phyloP scores from a whole-genome alignment of 2,797 vertebrate genomes.

The Galaxias olidus region DNA sequence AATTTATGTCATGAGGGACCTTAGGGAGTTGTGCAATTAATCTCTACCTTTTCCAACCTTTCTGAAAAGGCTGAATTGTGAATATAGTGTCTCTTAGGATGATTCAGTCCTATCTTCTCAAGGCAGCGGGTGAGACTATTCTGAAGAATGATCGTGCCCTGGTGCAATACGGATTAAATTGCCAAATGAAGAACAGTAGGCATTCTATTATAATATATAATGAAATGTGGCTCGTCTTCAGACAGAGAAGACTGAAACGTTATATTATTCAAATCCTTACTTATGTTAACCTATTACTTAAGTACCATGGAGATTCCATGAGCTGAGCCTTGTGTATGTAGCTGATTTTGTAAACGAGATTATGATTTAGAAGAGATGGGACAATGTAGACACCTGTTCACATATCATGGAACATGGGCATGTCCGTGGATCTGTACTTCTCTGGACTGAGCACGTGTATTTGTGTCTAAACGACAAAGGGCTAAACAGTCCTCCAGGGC shows the following conservation, averaged over 20 bases:
- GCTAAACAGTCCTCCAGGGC: conserved; percentile 65
- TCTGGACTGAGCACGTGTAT: conserved; percentile 34
- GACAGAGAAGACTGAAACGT: too few species aligned
- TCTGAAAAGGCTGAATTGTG: conserved; percentile 31
- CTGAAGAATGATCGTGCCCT: conserved; percentile 56
- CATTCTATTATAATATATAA: conserved; percentile 45
- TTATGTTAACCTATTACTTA: too few species aligned
- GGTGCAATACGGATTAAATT: conserved; percentile 58
- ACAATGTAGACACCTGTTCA: conserved; percentile 28
- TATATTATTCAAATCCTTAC: too few species aligned
- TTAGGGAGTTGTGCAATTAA: conserved; percentile 61
- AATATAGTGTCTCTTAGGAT: conserved; percentile 40
- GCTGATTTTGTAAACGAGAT: conserved; percentile 24
- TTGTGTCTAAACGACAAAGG: conserved; percentile 60
- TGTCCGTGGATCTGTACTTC: conserved; percentile 35
- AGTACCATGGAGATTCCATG: neutral
- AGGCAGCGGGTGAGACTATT: conserved; percentile 54
- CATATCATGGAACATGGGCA: conserved; percentile 45
- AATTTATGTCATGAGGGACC: conserved; percentile 48
- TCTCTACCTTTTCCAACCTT: conserved; percentile 39
- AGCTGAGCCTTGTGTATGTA: conserved; percentile 41
- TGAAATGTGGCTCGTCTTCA: conserved; percentile 29
- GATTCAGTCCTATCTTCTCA: conserved; percentile 60
- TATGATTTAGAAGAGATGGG: too few species aligned
- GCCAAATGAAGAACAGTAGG: conserved; percentile 73